Evolutionary conservation across 2,888 invertebrate genomes (phyloP), one percentile per base, ranked within the genome.

Genomic region (Diplazon laetatorius): DNA sequence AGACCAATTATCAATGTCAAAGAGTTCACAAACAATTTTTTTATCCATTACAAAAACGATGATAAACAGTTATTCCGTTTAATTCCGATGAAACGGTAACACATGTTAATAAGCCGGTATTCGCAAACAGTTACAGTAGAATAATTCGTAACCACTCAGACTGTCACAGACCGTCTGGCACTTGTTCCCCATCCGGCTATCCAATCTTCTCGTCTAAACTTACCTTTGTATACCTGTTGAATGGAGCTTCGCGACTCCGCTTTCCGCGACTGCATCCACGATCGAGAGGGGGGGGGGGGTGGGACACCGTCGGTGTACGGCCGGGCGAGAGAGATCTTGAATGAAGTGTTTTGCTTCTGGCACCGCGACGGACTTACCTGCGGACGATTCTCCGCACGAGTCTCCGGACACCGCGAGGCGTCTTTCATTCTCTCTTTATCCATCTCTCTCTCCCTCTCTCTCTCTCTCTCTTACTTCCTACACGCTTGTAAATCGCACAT

Each of bases 211-310:
- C 44, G 18, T 20, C 65, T 44, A 22, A n/a, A 6, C 8, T 30
- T 62, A 62, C 18, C 44, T 65, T 60, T 30, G 30, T 30, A 52
- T 50, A 46, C 48, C 59, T 72, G 52, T 71, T 71, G 52, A 76
- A 76, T 76, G 76, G 70, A 22, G 57, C 39, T 22, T 57, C 62
- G 6, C 22, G 52, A 68, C 55, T 68, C 20, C 42, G 30, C 37
- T 50, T 50, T 48, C 65, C 2, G 6, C 14, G 37, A 12, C 20
- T 16, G 62, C 25, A 46, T 46, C 14, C 44, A 44, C 62, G 25
- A 44, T 62, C 62, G 62, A 14, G 57, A 35, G n/a, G n/a, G n/a
- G n/a, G n/a, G n/a, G n/a, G n/a, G n/a, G n/a, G n/a, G n/a, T n/a
- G n/a, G n/a, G n/a, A n/a, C n/a, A n/a, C n/a, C n/a, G n/a, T n/a